Evolutionary conservation across 2,797 vertebrate species (phyloP), one percentile per base, ranked within the genome.

Genomic region (Parambassis ranga): DNA sequence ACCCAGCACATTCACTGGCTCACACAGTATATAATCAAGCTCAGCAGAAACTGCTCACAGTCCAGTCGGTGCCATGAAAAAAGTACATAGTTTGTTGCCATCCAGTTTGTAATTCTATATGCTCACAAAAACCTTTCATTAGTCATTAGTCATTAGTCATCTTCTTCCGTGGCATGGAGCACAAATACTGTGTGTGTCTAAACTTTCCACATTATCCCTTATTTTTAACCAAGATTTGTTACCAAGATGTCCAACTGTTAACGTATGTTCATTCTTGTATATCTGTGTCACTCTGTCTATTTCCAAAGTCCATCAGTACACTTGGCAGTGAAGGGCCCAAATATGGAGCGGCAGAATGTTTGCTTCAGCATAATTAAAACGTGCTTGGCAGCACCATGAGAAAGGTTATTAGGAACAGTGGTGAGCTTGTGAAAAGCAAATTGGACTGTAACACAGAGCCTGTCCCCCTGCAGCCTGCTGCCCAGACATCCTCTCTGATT

Each of bases 341-440:
- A 85, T 86, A 76, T 84, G 73, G 70, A 65, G 56, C 49, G 33
- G 38, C 56, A 30, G 60, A 82, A 78, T 82, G 71, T 84, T 84
- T 87, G 58, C 75, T 65, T 81, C 73, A 78, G 78, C 65, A 70
- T 86, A 87, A 83, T 89, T 86, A 87, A 87, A 86, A 83, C 77
- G 71, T 71, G 64, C 51, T 81, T 75, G 79, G 77, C 81, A 77
- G 72, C 56, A 23, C 41, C 43, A 69, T 15, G 60, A 79, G 66
- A 65, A 38, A 69, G 68, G 75, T 82, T 84, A 89, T 90, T 82
- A 79, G 71, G 50, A 86, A 63, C 68, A 61, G 75, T 48, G 65
- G 56, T 39, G 41, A 56, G 53, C 49, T 67, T 65, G 48, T 63
- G 63, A 82, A 80, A 82, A 68, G 36, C 68, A 65, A 65, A 80